These are phyloP conservation scores for Anolis carolinensis DNA, from an alignment of 2,113 vertebrate species.

Conservation along the genomic window DNA sequence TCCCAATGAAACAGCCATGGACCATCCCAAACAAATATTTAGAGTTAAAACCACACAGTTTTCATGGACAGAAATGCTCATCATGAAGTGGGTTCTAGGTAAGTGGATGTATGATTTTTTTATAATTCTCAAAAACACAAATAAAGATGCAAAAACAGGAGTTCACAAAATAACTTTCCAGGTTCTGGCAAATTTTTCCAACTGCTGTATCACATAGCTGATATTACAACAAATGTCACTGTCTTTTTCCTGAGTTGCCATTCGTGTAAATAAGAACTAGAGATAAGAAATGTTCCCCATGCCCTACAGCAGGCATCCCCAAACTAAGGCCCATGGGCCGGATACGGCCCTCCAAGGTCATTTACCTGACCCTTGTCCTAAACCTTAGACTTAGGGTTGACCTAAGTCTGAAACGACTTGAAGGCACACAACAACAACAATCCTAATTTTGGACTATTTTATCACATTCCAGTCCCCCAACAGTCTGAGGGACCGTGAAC, in stretches of 20 bases:
- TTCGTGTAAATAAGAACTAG: background rate
- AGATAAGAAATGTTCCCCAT: no score
- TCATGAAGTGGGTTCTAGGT: conserved; percentile 99
- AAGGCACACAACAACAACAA: no score
- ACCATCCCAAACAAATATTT: conserved; percentile 94
- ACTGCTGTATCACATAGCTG: background rate
- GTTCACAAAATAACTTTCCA: background rate
- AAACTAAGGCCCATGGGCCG: no score
- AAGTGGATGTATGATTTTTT: conserved; percentile 61
- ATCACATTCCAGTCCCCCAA: no score
- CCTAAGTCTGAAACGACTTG: no score
- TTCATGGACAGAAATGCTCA: conserved; percentile 96
- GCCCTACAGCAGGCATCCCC: no score
- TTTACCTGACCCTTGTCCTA: no score
- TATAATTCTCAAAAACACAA: background rate
- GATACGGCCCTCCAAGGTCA: no score
- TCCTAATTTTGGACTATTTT: no score
- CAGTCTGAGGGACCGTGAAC: no score
- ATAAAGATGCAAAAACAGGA: no score
- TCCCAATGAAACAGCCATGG: conserved; percentile 95
- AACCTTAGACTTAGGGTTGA: no score
- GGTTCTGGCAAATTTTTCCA: background rate
- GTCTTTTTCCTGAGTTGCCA: background rate
- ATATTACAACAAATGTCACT: background rate
- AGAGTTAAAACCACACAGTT: conserved; percentile 97